Percentiles rank a stretch among this genome's conserved stretches.
Evolutionary conservation across 2,888 invertebrate species (phyloP).

Genomic region (Hyposoter dolosus): DNA sequence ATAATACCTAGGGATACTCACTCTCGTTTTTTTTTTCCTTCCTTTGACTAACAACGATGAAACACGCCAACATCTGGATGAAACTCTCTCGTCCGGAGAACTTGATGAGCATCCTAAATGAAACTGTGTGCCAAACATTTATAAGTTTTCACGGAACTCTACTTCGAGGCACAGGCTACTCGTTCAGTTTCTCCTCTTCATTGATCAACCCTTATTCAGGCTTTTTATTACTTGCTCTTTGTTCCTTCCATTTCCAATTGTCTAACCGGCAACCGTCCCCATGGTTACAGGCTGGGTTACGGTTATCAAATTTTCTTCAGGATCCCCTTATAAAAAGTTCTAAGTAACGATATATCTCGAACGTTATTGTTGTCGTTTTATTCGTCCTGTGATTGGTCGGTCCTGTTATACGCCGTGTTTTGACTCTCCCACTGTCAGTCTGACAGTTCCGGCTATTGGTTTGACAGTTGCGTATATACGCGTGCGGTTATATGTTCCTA

Average conservation of each 20-base stretch:
- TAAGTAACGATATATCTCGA: no score
- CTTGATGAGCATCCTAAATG: conserved; percentile 45
- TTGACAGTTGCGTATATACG: no score
- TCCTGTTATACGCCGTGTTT: no score
- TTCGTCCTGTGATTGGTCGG: no score
- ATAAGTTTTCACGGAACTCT: neutral
- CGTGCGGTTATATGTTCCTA: no score
- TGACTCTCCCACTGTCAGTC: no score
- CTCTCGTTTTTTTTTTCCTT: conserved; percentile 2
- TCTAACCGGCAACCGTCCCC: no score
- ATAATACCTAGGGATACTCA: conserved; percentile 11
- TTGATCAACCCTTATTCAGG: neutral
- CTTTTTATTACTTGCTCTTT: neutral
- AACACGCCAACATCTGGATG: conserved; percentile 42
- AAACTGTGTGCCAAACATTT: conserved; percentile 44
- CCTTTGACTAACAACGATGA: conserved; percentile 48
- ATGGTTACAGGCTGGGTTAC: neutral
- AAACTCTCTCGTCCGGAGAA: conserved; percentile 23
- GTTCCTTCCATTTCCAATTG: neutral
- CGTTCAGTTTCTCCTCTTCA: neutral
- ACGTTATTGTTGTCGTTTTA: no score
- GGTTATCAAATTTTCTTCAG: neutral
- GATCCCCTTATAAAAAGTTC: no score
- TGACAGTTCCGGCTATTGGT: no score
- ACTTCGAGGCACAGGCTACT: conserved; percentile 2